These are phyloP conservation scores for Meandrina meandrites DNA, from an alignment of 92 coral and sea anemone genomes.

Conservation along the genomic window DNA sequence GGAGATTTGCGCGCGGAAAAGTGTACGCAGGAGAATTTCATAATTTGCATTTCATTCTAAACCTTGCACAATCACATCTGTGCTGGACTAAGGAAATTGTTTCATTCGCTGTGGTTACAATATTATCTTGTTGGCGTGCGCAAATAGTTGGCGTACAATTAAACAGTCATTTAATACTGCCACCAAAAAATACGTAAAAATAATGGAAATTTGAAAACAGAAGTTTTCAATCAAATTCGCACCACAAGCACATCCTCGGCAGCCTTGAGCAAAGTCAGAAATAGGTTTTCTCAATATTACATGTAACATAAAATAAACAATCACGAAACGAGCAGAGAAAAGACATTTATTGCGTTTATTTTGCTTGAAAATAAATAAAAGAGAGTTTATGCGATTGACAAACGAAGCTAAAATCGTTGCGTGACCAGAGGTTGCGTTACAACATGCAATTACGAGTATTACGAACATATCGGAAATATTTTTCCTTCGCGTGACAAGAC, in stretches of 20 bases:
- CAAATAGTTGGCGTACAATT: no score
- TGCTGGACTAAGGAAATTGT: not conserved
- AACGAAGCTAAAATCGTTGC: not conserved
- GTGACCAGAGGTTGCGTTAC: not conserved
- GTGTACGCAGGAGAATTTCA: not conserved
- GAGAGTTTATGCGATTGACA: not conserved
- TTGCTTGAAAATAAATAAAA: not conserved
- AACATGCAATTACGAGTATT: not conserved
- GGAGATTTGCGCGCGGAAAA: constrained; percentile 24
- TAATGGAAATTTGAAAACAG: no score
- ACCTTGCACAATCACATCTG: not conserved
- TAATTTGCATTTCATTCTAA: not conserved
- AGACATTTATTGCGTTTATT: not conserved
- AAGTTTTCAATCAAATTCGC: no score
- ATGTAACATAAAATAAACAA: not conserved
- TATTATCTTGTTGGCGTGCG: no score
- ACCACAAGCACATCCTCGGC: no score
- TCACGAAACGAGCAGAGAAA: not conserved
- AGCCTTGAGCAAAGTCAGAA: no score
- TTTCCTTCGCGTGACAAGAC: not conserved
- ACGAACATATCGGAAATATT: not conserved
- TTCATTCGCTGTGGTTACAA: no score
- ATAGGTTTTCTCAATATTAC: no score
- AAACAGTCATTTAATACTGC: no score
- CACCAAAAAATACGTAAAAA: no score